Base-by-base conservation (phyloP, 2,797 vertebrate species). In the Poeciliopsis gracilis region DNA sequence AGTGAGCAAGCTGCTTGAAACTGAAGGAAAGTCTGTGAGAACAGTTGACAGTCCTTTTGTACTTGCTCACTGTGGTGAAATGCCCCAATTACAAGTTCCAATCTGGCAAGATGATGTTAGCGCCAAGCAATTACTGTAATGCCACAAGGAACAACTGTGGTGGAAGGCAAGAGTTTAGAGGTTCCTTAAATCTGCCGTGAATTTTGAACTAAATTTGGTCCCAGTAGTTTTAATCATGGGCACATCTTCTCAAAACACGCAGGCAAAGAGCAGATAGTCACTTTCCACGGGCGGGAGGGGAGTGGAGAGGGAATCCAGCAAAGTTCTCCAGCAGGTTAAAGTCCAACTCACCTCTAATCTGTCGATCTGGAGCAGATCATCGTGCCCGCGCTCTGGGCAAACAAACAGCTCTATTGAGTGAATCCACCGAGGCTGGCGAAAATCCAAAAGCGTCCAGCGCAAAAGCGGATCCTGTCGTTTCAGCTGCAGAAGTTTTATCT, bases 331-430 rank as follows among this genome's bases (percentile, higher is more conserved):
- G 28, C 51, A 73, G 63, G 43, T 77, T 76, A n/a, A 79, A 13
- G n/a, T 77, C 3, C 12, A 76, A 84, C 86, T 92, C 59, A 93
- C 92, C 91, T 88, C 72, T 86, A 90, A 78, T 86, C 83, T 33
- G 84, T 73, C 2, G 82, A 71, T 73, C 79, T 36, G 73, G 51
- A 23, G 81, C 61, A 78, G n/a, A 78, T 67, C 90, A 89, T 91
- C 53, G 76, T 86, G 59, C 76, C 83, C 72, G 74, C 57, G 59
- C 38, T 11, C 57, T 5, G 10, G 16, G 20, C 20, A 1, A 67
- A 67, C 63, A 73, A 85, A 33, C 53, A 16, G 30, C 25, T 20
- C 59, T 36, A 63, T n/a, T 25, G 53, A 4, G 23, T 1, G 13
- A 41, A 33, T 63, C 0, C 0, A 5, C 28, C 67, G 53, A 28